Evolutionary conservation across 2,797 vertebrate species (phyloP), one percentile per base, ranked within the genome.

Genomic region (Xiphophorus birchmanni): DNA sequence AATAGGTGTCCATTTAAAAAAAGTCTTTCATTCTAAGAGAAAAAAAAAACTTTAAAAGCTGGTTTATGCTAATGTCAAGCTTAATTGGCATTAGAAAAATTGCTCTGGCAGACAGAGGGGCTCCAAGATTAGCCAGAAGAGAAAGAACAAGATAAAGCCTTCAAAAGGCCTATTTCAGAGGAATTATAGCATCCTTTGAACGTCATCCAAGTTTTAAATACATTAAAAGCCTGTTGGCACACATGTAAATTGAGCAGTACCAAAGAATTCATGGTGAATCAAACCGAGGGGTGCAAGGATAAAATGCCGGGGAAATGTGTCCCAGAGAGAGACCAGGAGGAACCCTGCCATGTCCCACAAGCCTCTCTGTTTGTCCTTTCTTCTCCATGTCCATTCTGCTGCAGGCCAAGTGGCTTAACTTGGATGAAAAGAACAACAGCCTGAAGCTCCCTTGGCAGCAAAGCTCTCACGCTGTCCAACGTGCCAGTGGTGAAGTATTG

Each of bases 41-140:
- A 85, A 86, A 96, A 96, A 96, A 97, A 95, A 96, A 97, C 95
- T 96, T 97, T 96, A 96, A 97, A 97, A 97, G 96, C 95, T 95
- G 95, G 97, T 96, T 98, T 97, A 98, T 99, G 97, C 96, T 98
- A 98, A 98, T 96, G 96, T 97, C 96, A 96, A 96, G 95, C 97
- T 97, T 98, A 99, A 98, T 97, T 98, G 97, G 97, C 97, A 97
- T 99, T 97, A 97, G 96, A 97, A 97, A 98, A 99, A 98, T 97
- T 97, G 96, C 97, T 97, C 96, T 98, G 97, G 98, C 98, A 97
- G 97, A 97, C 96, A 96, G 97, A 97, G 96, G 97, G 97, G 95
- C 96, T 97, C 94, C 96, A 95, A 98, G 97, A 98, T 98, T 97
- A 98, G 97, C 96, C 95, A 96, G 96, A 97, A 98, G 95, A 97